Base-by-base conservation (phyloP, 2,888 invertebrate species). In the Arrhopalites spinosus region DNA sequence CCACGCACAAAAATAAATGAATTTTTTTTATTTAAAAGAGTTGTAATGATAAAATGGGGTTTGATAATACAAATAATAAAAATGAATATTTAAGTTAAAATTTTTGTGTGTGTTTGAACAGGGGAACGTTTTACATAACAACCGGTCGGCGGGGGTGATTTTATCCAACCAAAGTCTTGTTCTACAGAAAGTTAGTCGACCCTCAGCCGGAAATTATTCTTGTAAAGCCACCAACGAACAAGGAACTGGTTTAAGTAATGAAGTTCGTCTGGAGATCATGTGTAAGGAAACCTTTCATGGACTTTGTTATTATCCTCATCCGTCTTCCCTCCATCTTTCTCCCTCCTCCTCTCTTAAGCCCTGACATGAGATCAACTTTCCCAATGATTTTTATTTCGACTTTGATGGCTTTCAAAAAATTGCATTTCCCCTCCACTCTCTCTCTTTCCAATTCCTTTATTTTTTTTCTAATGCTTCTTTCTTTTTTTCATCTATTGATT, bases 111-210 rank as follows among this genome's bases (percentile, higher is more conserved):
- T 64, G 30, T 66, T 43, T 76, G 84, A 85, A 43, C 88, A 94
- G 94, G 93, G 92, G 79, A 88, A 90, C 72, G 88, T 91, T 79
- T 87, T 95, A 83, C 92, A 91, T 83, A 94, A 95, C 88, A 95
- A 95, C 87, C 91, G 92, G 83, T 91, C 93, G 66, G 93, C 94
- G 73, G 90, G 94, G 80, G 92, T 95, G 83, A 93, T 95, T 85
- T 91, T 93, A 86, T 94, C 94, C 86, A 95, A 95, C 88, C 94
- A 95, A 87, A 94, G 94, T 85, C 88, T 95, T 82, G 95, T 95
- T 79, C 89, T 95, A 84, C 95, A 95, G 87, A 92, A 92, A 87
- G 94, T 95, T 83, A 93, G 93, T 78, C 89, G 93, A 80, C 90
- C 91, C 86, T 93, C 92, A 85, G 93, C 93, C 81, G 95, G 95